Conservation (phyloP, 2,797 vertebrate species). For the Phyllotis vaccarum region DNA sequence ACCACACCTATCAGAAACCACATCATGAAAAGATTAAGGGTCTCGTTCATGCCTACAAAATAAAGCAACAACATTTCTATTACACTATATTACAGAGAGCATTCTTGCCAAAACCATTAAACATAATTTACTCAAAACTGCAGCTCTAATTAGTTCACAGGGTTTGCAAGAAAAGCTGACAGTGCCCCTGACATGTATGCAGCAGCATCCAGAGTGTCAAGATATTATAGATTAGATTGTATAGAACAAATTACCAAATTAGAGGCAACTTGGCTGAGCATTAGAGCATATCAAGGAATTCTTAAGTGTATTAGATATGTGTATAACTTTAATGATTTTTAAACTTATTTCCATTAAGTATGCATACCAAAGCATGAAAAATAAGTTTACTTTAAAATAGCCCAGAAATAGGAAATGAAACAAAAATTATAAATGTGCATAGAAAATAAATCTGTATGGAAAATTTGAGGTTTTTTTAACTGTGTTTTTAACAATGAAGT, state of each 20-base stretch:
- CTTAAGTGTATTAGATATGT: background rate
- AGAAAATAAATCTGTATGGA: background rate
- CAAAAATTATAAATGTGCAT: background rate
- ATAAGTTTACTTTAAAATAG: constrained; percentile 59
- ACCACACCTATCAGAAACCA: background rate
- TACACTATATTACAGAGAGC: background rate
- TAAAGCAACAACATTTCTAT: constrained; percentile 41
- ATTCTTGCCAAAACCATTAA: constrained; percentile 5
- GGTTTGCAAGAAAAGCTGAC: background rate
- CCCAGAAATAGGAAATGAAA: background rate
- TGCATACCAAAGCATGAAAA: constrained; percentile 27
- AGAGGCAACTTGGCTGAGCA: background rate
- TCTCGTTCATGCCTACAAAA: background rate
- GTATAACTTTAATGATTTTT: constrained; percentile 13
- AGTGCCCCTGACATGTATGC: background rate
- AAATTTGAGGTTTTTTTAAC: background rate
- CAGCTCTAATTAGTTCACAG: background rate
- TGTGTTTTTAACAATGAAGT: too few species aligned
- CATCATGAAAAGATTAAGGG: background rate
- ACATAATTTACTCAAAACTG: constrained; percentile 13
- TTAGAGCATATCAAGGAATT: background rate
- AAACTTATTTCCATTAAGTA: constrained; percentile 3
- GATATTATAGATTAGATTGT: background rate
- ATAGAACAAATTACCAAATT: constrained; percentile 18
- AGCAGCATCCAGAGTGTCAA: background rate